These are phyloP conservation scores for Perizoma flavofasciatum DNA, from an alignment of 2,888 invertebrate genomes.

Conservation along the genomic window DNA sequence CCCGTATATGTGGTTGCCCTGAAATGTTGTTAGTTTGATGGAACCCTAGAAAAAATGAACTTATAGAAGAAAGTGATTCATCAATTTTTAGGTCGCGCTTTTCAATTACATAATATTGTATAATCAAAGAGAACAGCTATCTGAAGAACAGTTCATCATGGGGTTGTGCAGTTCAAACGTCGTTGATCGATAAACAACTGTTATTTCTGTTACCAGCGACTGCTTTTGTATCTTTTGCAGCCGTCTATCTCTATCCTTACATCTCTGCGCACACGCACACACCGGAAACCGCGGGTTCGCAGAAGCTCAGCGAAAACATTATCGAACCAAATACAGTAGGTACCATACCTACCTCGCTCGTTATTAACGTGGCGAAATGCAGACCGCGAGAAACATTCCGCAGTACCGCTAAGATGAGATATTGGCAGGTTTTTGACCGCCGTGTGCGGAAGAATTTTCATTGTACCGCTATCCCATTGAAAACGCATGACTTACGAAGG, in stretches of 20 bases:
- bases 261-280: slow-evolving; percentile 36
- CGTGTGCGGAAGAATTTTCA: slow-evolving; percentile 50
- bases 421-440: slow-evolving; percentile 58
- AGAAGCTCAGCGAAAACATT: slow-evolving; percentile 68
- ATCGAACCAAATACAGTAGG: slow-evolving; percentile 54
- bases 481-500: slow-evolving; percentile 7
- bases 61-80: too few species aligned
- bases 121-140: too few species aligned
- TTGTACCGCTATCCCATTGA: slow-evolving; percentile 47
- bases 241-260: slow-evolving; percentile 19
- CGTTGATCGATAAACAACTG: too few species aligned
- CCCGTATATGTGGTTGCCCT: too few species aligned
- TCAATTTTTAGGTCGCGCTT: too few species aligned
- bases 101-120: too few species aligned
- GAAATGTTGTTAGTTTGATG: too few species aligned
- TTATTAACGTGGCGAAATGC: slow-evolving; percentile 51
- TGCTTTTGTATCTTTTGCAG: background rate
- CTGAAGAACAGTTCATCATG: too few species aligned
- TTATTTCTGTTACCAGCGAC: too few species aligned
- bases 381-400: slow-evolving; percentile 52
- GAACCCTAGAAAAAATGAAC: too few species aligned
- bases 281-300: slow-evolving; percentile 69
- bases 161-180: too few species aligned
- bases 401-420: slow-evolving; percentile 57
- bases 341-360: slow-evolving; percentile 36